Evolutionary conservation across 2,797 vertebrate species (phyloP).

Genomic region (Falco novaeseelandiae): DNA sequence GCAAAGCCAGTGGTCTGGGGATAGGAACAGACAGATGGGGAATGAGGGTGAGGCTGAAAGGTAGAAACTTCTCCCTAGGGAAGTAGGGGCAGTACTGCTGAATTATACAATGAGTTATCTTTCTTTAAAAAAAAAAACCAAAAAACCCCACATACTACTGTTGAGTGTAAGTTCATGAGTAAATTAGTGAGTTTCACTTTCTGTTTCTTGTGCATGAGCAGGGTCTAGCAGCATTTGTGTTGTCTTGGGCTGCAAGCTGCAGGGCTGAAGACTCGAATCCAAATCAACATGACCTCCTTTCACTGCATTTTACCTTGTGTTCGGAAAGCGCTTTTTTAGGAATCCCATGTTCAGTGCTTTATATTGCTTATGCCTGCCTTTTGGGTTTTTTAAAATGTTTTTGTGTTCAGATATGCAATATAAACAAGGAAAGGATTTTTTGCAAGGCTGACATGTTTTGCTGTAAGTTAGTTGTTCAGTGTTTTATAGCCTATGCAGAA

Average conservation of each 20-base stretch:
- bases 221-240: neutral
- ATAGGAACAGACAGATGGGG: neutral
- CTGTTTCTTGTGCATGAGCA: neutral
- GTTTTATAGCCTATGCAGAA: neutral
- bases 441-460: neutral
- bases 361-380: neutral
- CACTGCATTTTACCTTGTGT: neutral
- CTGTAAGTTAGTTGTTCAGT: neutral
- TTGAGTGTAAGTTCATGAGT: neutral
- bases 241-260: neutral
- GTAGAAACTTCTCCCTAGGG: too few relatives aligned
- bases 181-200: neutral
- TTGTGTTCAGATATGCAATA: neutral
- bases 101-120: neutral
- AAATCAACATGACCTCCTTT: neutral
- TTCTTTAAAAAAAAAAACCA: neutral
- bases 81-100: neutral
- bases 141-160: fast-evolving
- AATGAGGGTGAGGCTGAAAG: neutral
- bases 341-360: neutral
- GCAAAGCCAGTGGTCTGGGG: neutral
- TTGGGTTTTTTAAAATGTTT: neutral
- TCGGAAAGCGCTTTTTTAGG: neutral
- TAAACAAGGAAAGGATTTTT: neutral
- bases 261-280: neutral